Conservation (phyloP, 2,113 vertebrate species). For the Meriones unguiculatus region DNA sequence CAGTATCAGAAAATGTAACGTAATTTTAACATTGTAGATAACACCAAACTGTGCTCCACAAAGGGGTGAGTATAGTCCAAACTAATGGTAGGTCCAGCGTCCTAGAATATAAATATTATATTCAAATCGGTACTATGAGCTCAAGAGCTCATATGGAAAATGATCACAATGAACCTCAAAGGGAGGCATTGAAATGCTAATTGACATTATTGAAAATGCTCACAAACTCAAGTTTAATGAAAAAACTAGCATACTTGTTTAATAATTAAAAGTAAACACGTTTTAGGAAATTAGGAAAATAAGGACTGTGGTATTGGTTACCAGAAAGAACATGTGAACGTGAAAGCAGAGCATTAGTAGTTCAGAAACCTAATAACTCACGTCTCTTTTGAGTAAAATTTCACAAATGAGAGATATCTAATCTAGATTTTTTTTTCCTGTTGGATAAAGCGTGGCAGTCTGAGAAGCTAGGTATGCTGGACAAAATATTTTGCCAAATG, state of each 20-base stretch:
- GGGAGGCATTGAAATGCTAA: neutral
- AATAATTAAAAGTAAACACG: slow-evolving; percentile 56
- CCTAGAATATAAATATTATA: slow-evolving; percentile 27
- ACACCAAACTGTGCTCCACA: neutral
- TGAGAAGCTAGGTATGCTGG: neutral
- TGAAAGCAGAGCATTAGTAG: neutral
- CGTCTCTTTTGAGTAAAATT: slow-evolving; percentile 25
- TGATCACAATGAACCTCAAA: neutral
- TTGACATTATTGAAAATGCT: neutral
- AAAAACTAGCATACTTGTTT: slow-evolving; percentile 35
- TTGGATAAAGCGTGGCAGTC: neutral
- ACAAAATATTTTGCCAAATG: neutral
- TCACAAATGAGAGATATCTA: neutral
- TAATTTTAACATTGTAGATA: neutral
- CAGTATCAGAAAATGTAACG: slow-evolving; percentile 21
- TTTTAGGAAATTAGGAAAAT: slow-evolving; percentile 29
- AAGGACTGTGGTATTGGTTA: neutral
- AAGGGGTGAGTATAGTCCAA: neutral
- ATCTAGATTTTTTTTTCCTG: neutral
- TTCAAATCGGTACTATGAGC: slow-evolving; percentile 13
- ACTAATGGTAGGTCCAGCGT: neutral
- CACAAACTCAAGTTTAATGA: neutral
- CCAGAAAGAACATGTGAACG: neutral
- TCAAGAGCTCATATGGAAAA: slow-evolving; percentile 1
- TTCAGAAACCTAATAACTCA: slow-evolving; percentile 27